Percentiles rank a stretch among this genome's conserved stretches.
Conservation (phyloP, 2,888 invertebrate genomes). For the Nemapogon koenigi region DNA sequence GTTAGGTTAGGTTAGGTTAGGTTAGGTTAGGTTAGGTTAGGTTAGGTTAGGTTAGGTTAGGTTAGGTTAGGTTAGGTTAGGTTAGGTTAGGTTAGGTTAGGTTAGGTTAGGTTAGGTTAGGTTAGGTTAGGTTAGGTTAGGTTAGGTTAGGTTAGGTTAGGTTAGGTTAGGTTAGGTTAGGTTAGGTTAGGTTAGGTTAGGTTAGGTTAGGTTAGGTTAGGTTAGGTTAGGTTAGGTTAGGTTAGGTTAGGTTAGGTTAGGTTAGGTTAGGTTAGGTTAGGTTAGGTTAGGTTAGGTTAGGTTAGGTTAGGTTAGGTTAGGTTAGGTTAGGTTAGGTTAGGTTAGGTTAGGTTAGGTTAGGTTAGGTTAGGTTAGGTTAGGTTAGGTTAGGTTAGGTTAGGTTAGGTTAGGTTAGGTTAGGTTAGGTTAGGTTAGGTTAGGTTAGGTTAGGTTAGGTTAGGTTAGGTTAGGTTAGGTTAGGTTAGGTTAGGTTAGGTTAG, state of each 20-base stretch:
- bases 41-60: conserved; percentile 15
- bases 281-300: conserved; percentile 10
- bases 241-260: conserved; percentile 23
- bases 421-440: conserved; percentile 5
- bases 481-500: conserved; percentile 15
- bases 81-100: conserved; percentile 15
- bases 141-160: conserved; percentile 17
- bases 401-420: conserved; percentile 15
- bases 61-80: conserved; percentile 18
- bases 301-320: conserved; percentile 8
- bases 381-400: conserved; percentile 16
- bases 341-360: conserved; percentile 20
- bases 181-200: conserved; percentile 14
- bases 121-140: conserved; percentile 13
- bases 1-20: conserved; percentile 21
- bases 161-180: conserved; percentile 15
- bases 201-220: conserved; percentile 23
- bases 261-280: conserved; percentile 19
- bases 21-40: conserved; percentile 19
- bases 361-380: conserved; percentile 16
- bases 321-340: conserved; percentile 16
- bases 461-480: conserved; percentile 14
- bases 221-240: conserved; percentile 22
- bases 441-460: conserved; percentile 10
- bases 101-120: conserved; percentile 13